Evolutionary conservation across 1,140 invertebrate genomes (phyloP).

Genomic region (Asobara japonica): DNA sequence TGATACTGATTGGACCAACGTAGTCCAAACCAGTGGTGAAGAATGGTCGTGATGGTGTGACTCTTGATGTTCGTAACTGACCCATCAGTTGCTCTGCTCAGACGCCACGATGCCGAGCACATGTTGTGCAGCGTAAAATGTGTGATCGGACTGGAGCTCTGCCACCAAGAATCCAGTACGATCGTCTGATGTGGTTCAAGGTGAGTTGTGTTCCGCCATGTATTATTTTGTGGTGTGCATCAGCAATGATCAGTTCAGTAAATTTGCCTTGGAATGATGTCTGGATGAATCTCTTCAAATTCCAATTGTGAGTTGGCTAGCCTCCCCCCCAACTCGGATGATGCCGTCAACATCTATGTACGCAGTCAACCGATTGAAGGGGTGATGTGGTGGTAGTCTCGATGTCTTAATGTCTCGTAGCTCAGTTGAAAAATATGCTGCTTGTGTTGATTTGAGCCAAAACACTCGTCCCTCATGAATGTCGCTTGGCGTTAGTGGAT

Average conservation of each 20-base stretch:
- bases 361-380: constrained; percentile 16
- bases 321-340: constrained; percentile 50
- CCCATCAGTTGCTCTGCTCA: constrained; percentile 46
- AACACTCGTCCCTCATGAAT: background rate
- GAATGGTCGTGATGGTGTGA: background rate
- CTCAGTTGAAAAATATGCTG: background rate
- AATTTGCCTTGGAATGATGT: constrained; percentile 36
- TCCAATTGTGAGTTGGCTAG: constrained; percentile 29
- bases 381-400: background rate
- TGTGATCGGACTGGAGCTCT: constrained; percentile 26
- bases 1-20: background rate
- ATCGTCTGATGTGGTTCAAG: constrained; percentile 26
- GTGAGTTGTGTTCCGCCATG: constrained; percentile 40
- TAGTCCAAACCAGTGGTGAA: background rate
- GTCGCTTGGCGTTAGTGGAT: background rate
- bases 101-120: constrained; percentile 29
- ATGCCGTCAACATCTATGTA: constrained; percentile 37
- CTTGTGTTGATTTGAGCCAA: background rate
- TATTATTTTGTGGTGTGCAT: constrained; percentile 36
- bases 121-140: constrained; percentile 36
- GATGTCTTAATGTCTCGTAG: background rate
- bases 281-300: constrained; percentile 34
- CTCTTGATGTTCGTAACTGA: constrained; percentile 43
- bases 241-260: constrained; percentile 38
- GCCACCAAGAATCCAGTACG: constrained; percentile 40